Evolutionary conservation across 2,888 invertebrate species (phyloP).

Genomic region (Biston betularia): DNA sequence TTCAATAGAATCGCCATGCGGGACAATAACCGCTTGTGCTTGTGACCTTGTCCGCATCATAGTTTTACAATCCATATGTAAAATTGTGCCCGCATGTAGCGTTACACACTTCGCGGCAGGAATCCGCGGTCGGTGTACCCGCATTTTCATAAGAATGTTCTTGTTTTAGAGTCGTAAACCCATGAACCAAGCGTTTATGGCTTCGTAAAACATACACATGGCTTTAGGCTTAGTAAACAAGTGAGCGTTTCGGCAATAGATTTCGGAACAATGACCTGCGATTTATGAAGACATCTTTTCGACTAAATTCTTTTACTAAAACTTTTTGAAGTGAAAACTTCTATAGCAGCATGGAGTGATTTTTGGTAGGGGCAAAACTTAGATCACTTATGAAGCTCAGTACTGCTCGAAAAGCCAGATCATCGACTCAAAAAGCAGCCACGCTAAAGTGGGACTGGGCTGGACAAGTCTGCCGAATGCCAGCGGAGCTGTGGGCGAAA

Average conservation of each 20-base stretch:
- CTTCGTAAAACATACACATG: conserved; percentile 23
- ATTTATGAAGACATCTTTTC: conserved; percentile 2
- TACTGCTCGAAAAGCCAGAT: no score
- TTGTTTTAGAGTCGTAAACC: conserved; percentile 32
- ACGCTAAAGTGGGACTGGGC: no score
- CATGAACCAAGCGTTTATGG: conserved; percentile 25
- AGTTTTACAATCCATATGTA: no score
- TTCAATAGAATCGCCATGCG: no score
- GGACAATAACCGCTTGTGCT: conserved; percentile 7
- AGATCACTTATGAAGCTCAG: no score
- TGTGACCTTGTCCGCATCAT: conserved; percentile 22
- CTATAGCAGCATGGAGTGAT: no score
- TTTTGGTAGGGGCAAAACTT: no score
- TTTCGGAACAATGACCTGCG: neutral
- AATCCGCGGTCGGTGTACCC: conserved; percentile 30
- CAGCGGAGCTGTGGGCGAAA: no score
- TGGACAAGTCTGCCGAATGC: no score
- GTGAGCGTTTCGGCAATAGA: conserved; percentile 16
- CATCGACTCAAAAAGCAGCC: no score
- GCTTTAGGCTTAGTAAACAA: conserved; percentile 25
- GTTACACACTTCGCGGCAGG: conserved; percentile 14
- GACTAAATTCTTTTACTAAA: no score
- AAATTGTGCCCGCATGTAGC: conserved; percentile 23
- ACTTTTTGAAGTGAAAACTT: no score
- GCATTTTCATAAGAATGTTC: conserved; percentile 33